Conservation (phyloP, 2,113 vertebrate species). For the Sapajus apella region DNA sequence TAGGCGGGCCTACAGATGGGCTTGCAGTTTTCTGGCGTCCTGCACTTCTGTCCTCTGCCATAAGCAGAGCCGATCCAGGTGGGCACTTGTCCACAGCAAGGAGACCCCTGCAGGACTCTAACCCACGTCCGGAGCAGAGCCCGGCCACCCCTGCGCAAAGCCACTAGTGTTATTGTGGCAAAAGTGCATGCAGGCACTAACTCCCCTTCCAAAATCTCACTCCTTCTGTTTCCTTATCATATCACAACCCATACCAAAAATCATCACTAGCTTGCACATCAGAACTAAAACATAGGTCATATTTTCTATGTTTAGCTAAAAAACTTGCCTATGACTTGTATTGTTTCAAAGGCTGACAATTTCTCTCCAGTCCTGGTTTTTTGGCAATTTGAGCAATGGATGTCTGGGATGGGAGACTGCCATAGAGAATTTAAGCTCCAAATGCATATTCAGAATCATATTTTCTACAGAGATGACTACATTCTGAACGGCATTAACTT, state of each 20-base stretch:
- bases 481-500: neutral
- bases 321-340: neutral
- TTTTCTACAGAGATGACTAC: neutral
- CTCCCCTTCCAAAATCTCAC: neutral
- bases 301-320: neutral
- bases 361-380: neutral
- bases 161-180: neutral
- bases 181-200: too few species aligned
- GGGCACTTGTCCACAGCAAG: too few species aligned
- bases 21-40: neutral
- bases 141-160: neutral
- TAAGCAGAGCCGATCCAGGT: neutral
- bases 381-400: too few species aligned
- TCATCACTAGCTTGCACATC: neutral
- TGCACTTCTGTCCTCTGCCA: neutral
- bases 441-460: too few species aligned
- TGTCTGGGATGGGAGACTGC: neutral
- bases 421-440: rapidly evolving
- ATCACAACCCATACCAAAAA: neutral
- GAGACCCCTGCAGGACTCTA: neutral
- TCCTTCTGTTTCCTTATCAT: neutral
- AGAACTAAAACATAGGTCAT: neutral
- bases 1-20: neutral
- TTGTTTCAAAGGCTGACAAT: neutral
- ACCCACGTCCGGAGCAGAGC: neutral